Evolutionary conservation across 2,113 vertebrate genomes (phyloP).

Genomic region (Eupsittula cactorum): DNA sequence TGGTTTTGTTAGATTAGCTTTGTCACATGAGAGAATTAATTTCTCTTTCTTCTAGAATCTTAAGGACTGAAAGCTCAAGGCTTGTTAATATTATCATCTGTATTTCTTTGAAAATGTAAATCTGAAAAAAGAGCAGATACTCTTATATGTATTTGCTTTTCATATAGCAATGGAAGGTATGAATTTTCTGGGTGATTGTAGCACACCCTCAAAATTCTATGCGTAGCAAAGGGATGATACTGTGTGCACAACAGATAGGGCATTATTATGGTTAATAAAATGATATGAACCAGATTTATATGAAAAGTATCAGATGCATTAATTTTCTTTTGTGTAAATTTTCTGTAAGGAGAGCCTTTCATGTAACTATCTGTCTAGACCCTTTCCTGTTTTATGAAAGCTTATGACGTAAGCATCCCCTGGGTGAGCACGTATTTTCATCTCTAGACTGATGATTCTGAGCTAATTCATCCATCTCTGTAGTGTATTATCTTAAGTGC

Average conservation of each 20-base stretch:
- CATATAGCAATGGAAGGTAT: fast-evolving
- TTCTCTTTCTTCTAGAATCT: background rate
- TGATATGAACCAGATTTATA: background rate
- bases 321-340: background rate
- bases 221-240: background rate
- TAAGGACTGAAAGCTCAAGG: background rate
- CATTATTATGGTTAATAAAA: background rate
- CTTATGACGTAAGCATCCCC: background rate
- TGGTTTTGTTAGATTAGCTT: background rate
- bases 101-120: background rate
- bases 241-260: background rate
- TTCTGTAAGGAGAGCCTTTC: background rate
- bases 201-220: background rate
- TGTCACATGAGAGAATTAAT: background rate
- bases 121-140: background rate
- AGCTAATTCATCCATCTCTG: background rate
- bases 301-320: background rate
- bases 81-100: background rate
- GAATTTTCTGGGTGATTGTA: background rate
- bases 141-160: background rate
- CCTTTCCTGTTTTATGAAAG: slow-evolving; percentile 16
- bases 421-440: background rate
- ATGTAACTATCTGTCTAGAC: slow-evolving; percentile 22
- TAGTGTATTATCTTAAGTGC: background rate
- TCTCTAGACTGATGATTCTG: background rate